Evolutionary conservation across 2,113 vertebrate species (phyloP).

Genomic region (Plectropomus leopardus): DNA sequence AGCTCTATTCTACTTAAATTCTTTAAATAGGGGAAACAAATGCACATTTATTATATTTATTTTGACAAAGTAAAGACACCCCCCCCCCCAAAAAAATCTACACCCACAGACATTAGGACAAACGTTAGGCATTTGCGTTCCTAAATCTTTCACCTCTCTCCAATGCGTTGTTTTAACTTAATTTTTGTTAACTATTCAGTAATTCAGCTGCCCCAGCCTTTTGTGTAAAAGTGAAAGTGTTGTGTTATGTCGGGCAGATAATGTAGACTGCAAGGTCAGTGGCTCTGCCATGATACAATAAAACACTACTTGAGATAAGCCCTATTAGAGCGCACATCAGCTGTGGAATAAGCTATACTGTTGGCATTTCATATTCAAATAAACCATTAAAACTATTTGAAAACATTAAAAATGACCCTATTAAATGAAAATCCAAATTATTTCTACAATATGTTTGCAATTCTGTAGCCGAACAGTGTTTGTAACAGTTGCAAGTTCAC

Average conservation of each 20-base stretch:
- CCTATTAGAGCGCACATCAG: not conserved
- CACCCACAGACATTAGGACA: too few relatives aligned
- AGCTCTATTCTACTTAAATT: too few relatives aligned
- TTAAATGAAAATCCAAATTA: not conserved
- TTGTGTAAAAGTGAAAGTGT: slow-evolving; percentile 21
- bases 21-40: too few relatives aligned
- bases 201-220: too few relatives aligned
- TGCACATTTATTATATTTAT: too few relatives aligned
- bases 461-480: not conserved
- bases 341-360: not conserved
- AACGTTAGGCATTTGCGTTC: not conserved
- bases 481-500: not conserved
- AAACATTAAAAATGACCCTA: not conserved
- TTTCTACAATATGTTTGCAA: not conserved
- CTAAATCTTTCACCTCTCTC: not conserved
- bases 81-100: too few relatives aligned
- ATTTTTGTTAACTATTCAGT: not conserved
- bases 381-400: not conserved
- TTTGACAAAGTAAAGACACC: too few relatives aligned
- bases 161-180: not conserved
- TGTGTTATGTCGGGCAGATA: slow-evolving; percentile 44
- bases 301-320: slow-evolving; percentile 23
- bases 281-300: slow-evolving; percentile 13
- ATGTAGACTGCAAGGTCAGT: slow-evolving; percentile 55
- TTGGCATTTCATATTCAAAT: not conserved